A percentile compares a stretch with the other conserved stretches of the same genome.
phyloP scores from a whole-genome alignment of 2,113 vertebrate genomes.

The Labeo rohita region DNA sequence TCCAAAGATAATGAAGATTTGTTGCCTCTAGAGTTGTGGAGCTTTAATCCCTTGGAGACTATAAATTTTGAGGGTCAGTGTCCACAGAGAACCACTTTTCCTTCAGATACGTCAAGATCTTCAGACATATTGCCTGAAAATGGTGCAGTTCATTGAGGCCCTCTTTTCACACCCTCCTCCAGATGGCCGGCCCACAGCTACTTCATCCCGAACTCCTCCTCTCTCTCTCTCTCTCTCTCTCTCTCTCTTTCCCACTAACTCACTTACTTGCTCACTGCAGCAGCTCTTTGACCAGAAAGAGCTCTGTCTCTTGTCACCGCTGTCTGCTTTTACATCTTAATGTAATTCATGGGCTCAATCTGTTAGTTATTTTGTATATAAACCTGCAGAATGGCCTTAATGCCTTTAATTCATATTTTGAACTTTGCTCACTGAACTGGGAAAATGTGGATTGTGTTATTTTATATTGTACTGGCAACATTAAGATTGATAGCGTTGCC shows the following conservation, averaged over 20 bases:
- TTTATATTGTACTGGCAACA: slow-evolving; percentile 14
- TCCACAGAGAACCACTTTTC: slow-evolving; percentile 44
- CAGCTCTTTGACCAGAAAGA: slow-evolving; percentile 23
- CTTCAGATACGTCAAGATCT: slow-evolving; percentile 35
- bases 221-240: neutral
- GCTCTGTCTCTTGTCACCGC: slow-evolving; percentile 35
- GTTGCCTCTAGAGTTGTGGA: slow-evolving; percentile 47
- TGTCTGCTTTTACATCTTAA: slow-evolving; percentile 56
- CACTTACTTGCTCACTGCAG: neutral
- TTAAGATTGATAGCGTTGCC: slow-evolving; percentile 9
- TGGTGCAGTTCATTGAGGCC: slow-evolving; percentile 30
- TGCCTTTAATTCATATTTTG: slow-evolving; percentile 22
- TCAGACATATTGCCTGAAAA: slow-evolving; percentile 41
- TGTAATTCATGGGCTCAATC: slow-evolving; percentile 52
- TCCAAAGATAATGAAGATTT: slow-evolving; percentile 60
- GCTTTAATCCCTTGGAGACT: slow-evolving; percentile 37
- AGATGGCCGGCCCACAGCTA: slow-evolving; percentile 43
- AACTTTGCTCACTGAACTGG: slow-evolving; percentile 4
- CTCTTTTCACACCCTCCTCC: slow-evolving; percentile 23
- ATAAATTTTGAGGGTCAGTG: slow-evolving; percentile 53
- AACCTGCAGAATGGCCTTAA: slow-evolving; percentile 37
- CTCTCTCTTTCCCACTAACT: neutral
- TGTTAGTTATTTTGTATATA: slow-evolving; percentile 52
- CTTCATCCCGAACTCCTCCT: neutral
- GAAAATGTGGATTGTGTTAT: slow-evolving; percentile 27